Evolutionary conservation across 2,113 vertebrate genomes (phyloP).

Genomic region (Abramis brama): DNA sequence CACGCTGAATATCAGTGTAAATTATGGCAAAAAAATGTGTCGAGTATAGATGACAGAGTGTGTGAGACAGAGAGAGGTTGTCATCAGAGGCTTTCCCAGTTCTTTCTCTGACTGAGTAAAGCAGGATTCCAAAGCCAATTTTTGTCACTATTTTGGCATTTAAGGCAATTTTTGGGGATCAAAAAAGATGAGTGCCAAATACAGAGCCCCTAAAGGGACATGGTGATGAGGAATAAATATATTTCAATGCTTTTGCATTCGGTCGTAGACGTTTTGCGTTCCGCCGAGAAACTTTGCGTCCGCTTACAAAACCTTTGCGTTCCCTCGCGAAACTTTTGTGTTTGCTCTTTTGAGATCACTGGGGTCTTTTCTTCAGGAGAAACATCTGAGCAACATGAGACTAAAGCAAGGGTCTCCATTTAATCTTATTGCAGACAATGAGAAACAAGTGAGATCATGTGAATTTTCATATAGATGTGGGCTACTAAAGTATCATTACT

Average conservation of each 20-base stretch:
- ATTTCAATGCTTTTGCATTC: too few species aligned
- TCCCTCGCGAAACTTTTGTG: too few species aligned
- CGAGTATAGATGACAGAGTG: constrained; percentile 4
- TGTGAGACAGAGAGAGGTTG: not conserved
- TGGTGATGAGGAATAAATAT: too few species aligned
- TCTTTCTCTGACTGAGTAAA: not conserved
- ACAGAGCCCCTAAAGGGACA: too few species aligned
- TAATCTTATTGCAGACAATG: not conserved
- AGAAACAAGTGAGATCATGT: not conserved
- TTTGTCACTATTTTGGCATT: not conserved
- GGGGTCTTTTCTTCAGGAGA: not conserved
- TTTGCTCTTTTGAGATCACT: not conserved
- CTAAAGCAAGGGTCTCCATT: not conserved
- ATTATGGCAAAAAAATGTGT: not conserved
- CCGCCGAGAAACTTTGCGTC: too few species aligned
- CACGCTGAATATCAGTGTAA: not conserved
- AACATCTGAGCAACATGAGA: not conserved
- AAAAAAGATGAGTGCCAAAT: not conserved
- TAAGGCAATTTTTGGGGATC: not conserved
- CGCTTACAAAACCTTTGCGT: too few species aligned
- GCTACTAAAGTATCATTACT: not conserved
- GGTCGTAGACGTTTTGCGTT: too few species aligned
- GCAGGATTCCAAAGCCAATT: constrained; percentile 3
- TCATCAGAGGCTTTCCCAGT: not conserved
- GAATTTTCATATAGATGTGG: not conserved